Percentiles rank a stretch among this genome's conserved stretches.
Evolutionary conservation across 2,113 vertebrate genomes (phyloP).

Genomic region (Peromyscus maniculatus): DNA sequence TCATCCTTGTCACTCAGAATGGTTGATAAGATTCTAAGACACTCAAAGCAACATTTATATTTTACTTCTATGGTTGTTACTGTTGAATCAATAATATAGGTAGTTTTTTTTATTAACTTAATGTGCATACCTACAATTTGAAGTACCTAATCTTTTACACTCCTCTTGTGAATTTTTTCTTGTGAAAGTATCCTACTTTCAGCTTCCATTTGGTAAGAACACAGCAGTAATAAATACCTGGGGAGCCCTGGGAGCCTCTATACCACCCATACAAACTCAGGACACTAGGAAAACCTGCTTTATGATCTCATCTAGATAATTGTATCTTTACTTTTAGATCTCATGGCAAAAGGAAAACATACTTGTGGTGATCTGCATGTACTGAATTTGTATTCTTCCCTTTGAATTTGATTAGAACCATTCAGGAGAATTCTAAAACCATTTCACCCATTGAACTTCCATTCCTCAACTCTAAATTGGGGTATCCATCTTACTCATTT

Average conservation of each 20-base stretch:
- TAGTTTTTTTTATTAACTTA: constrained; percentile 83
- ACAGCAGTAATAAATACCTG: constrained; percentile 56
- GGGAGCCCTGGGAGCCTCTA: too few relatives aligned
- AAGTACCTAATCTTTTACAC: constrained; percentile 82
- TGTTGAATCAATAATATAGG: constrained; percentile 77
- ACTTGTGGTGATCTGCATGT: background rate
- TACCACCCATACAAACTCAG: constrained; percentile 59
- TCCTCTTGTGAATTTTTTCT: constrained; percentile 76
- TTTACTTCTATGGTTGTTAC: constrained; percentile 73
- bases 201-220: constrained; percentile 75
- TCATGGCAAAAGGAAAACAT: background rate
- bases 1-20: constrained; percentile 24
- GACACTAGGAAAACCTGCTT: constrained; percentile 63
- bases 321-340: background rate
- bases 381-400: constrained; percentile 4
- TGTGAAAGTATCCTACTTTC: constrained; percentile 71
- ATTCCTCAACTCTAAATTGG: background rate
- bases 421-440: background rate
- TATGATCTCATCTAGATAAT: constrained; percentile 59
- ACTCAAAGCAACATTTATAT: constrained; percentile 4
- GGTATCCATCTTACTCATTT: background rate
- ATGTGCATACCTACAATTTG: constrained; percentile 77
- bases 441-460: background rate
- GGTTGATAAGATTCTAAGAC: constrained; percentile 20
- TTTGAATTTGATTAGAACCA: background rate